These are phyloP conservation scores for Sitobion miscanthi DNA, from an alignment of 1,140 invertebrate species.

Conservation along the genomic window DNA sequence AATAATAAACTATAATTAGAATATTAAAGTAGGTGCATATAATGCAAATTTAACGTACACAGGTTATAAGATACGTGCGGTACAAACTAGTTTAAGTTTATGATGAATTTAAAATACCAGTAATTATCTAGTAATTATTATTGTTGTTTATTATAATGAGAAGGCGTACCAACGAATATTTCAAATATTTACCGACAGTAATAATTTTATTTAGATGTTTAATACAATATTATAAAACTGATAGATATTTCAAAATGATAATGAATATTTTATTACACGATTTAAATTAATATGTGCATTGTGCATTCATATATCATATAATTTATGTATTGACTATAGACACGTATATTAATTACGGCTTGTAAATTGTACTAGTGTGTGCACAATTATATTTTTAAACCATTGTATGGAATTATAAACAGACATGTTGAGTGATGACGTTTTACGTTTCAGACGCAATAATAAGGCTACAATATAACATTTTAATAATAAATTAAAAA, in stretches of 20 bases:
- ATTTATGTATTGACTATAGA: background rate
- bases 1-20: constrained; percentile 22
- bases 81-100: constrained; percentile 17
- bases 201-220: constrained; percentile 13
- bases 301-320: background rate
- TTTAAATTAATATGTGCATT: constrained; percentile 3
- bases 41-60: constrained; percentile 8
- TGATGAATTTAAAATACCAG: background rate
- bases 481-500: background rate
- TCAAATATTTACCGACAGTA: background rate
- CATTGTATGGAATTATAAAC: background rate
- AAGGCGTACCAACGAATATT: background rate
- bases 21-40: background rate
- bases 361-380: background rate
- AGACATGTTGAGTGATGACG: background rate
- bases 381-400: background rate
- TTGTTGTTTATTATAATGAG: background rate
- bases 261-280: background rate
- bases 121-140: background rate
- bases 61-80: background rate
- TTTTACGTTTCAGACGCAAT: background rate
- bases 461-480: background rate
- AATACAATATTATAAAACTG: background rate
- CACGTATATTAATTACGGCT: background rate
- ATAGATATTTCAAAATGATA: constrained; percentile 7